Conservation (phyloP, 2,797 vertebrate genomes). For the Ciconia nigra region DNA sequence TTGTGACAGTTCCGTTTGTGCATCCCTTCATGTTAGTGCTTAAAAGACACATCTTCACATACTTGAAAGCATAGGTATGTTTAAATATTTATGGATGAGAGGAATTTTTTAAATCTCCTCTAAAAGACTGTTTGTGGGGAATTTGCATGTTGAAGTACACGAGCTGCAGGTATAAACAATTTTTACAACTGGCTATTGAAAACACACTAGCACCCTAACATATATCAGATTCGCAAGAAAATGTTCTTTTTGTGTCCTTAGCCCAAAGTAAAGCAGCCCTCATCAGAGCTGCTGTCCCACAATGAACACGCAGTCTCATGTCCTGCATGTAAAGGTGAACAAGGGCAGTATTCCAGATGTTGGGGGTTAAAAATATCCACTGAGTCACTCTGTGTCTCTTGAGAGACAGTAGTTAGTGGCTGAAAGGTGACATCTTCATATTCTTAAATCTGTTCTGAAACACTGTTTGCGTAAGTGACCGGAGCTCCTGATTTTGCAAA, state of each 20-base stretch:
- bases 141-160: background rate
- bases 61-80: background rate
- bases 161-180: background rate
- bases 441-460: background rate
- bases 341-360: background rate
- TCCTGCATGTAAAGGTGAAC: background rate
- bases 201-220: background rate
- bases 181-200: background rate
- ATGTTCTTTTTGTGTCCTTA: background rate
- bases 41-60: background rate
- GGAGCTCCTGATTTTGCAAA: background rate
- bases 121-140: background rate
- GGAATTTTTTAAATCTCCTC: background rate
- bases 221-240: background rate
- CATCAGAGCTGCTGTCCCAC: background rate
- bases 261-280: background rate
- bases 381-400: background rate
- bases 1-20: background rate
- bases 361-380: background rate
- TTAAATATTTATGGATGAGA: constrained; percentile 18
- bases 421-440: background rate
- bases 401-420: background rate
- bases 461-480: background rate
- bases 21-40: background rate
- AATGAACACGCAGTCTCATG: too few species aligned